Evolutionary conservation across 2,113 vertebrate species (phyloP), one percentile per base, ranked within the genome.

Genomic region (Corythornis cristatus): DNA sequence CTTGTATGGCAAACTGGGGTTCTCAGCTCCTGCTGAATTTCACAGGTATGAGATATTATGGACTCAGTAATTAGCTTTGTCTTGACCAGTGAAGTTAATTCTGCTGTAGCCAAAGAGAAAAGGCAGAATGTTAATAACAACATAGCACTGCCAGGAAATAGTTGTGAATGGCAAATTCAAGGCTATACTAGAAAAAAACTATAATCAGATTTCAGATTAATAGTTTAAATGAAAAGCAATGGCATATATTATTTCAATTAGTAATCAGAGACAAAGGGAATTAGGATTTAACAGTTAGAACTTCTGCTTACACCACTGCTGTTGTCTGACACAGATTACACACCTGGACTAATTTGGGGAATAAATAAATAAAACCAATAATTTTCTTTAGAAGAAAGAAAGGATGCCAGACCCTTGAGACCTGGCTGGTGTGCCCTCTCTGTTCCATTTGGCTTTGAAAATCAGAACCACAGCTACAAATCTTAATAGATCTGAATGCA

Each of bases 41-140:
- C 53, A 20, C 0, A 0, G 35, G 45, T 21, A 22, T 1, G 48
- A 43, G 45, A 68, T 76, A 48, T n/a, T 26, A 8, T 8, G 18
- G 16, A 21, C 37, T 87, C 42, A 6, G 26, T 31, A 65, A 57
- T 86, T 57, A 87, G 75, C 82, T 62, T 67, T 62, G 3, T 65
- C 74, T 45, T 37, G 48, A 35, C 35, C 70, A 46, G 15, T 57
- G 79, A 42, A 72, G 20, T 57, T 67, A 67, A 33, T 81, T 88
- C 80, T 91, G 70, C 65, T 42, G 53, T 33, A 82, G 70, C 10
- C 45, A 68, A 73, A 33, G 16, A 48, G 50, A 89, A 73, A 73
- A 89, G 43, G 16, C 40, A 40, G 20, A 76, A 57, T 23, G 16
- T 73, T 77, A 58, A 23, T n/a, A 64, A 43, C 15, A 62, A 48